Percentiles rank a stretch among this genome's conserved stretches.
phyloP scores from a whole-genome alignment of 2,888 invertebrate genomes.

The Brachyptera putata region DNA sequence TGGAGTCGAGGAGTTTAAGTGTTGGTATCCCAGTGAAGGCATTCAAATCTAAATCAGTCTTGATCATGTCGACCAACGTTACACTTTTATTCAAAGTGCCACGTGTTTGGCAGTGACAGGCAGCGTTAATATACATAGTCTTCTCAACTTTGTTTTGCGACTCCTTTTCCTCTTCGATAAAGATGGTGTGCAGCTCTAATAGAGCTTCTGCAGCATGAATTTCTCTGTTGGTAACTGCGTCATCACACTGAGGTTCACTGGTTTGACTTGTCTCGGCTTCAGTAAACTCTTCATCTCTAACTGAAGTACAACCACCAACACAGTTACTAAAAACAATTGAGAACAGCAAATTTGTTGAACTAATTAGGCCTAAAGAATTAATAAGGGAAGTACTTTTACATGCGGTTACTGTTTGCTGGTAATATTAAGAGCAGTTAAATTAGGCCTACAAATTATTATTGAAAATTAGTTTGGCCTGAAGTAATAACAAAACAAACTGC shows the following conservation, averaged over 20 bases:
- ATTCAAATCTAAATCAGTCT: neutral
- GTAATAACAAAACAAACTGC: too few relatives aligned
- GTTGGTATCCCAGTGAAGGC: conserved; percentile 1
- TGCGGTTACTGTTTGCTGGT: too few relatives aligned
- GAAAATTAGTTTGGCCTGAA: too few relatives aligned
- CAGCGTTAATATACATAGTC: too few relatives aligned
- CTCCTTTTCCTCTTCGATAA: neutral
- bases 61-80: neutral
- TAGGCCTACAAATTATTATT: too few relatives aligned
- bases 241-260: too few relatives aligned
- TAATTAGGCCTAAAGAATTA: too few relatives aligned
- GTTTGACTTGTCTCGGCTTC: neutral
- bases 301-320: neutral
- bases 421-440: too few relatives aligned
- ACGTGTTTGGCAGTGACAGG: neutral
- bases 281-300: too few relatives aligned
- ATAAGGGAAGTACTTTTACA: too few relatives aligned
- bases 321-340: neutral
- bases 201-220: neutral
- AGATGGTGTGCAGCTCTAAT: neutral
- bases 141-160: neutral
- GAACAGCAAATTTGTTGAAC: too few relatives aligned
- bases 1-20: neutral
- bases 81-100: neutral
- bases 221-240: too few relatives aligned